These are phyloP conservation scores for Lordiphosa mommai DNA, from an alignment of 1,140 invertebrate species.

Conservation along the genomic window DNA sequence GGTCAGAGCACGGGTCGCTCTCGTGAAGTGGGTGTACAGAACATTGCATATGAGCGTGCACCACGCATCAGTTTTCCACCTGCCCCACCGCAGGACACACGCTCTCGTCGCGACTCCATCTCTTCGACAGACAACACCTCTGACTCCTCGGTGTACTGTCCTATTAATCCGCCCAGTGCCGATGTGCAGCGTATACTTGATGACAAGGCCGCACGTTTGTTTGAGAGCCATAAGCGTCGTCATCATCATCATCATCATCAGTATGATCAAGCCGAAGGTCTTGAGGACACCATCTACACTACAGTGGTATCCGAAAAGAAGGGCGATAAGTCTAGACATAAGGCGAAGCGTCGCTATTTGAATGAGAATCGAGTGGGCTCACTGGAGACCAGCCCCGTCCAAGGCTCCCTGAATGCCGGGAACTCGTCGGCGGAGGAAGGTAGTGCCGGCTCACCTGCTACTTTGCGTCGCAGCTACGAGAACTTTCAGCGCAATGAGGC, in stretches of 20 bases:
- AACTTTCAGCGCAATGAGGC: conserved; percentile 71
- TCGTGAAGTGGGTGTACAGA: conserved; percentile 56
- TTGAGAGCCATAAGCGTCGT: conserved; percentile 63
- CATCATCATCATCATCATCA: conserved; percentile 37
- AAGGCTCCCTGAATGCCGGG: conserved; percentile 32
- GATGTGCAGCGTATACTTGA: conserved; percentile 76
- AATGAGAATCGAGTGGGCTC: conserved; percentile 78
- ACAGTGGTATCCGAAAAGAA: conserved; percentile 73
- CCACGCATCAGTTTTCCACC: conserved; percentile 60
- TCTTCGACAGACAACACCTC: conserved; percentile 75
- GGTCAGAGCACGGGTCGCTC: conserved; percentile 50
- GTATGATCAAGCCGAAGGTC: conserved; percentile 64
- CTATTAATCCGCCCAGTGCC: conserved; percentile 68
- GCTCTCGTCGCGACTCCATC: conserved; percentile 55
- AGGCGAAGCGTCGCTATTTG: conserved; percentile 66
- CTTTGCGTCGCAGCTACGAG: conserved; percentile 47
- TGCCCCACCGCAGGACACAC: conserved; percentile 36
- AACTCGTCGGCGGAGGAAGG: conserved; percentile 65
- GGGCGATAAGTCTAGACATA: conserved; percentile 57
- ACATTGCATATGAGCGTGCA: conserved; percentile 66
- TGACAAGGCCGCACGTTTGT: conserved; percentile 64
- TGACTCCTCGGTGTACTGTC: conserved; percentile 78
- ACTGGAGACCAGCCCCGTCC: conserved; percentile 65
- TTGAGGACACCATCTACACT: conserved; percentile 68
- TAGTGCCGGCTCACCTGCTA: conserved; percentile 29